Evolutionary conservation across 1,140 invertebrate species (phyloP).

Genomic region (Glomeris maerens): DNA sequence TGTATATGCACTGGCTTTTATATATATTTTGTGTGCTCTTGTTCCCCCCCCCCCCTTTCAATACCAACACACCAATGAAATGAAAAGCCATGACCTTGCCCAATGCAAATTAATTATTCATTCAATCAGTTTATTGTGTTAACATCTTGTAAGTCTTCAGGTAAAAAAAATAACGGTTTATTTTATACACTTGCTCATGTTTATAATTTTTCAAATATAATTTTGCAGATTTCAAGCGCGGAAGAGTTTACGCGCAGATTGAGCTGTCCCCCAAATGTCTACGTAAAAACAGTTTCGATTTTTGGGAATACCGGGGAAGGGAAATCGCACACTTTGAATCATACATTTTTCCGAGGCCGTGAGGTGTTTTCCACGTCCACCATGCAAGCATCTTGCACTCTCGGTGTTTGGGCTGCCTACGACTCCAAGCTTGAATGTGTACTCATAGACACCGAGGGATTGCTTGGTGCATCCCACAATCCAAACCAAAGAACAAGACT

Average conservation of each 20-base stretch:
- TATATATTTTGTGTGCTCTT: no score
- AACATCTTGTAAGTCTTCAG: no score
- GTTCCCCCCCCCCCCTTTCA: no score
- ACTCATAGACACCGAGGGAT: conserved; percentile 66
- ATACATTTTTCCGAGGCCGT: conserved; percentile 58
- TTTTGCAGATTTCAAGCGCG: conserved; percentile 24
- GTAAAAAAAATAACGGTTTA: no score
- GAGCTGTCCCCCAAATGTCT: conserved; percentile 21
- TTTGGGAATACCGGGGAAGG: conserved; percentile 78
- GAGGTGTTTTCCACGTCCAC: conserved; percentile 59
- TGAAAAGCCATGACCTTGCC: no score
- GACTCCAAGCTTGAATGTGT: conserved; percentile 48
- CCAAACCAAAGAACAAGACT: conserved; percentile 55
- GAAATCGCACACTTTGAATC: conserved; percentile 67
- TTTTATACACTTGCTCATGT: no score
- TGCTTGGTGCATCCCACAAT: conserved; percentile 47
- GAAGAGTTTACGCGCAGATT: conserved; percentile 29
- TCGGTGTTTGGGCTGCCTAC: conserved; percentile 66
- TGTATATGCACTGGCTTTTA: no score
- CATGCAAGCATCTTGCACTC: conserved; percentile 55
- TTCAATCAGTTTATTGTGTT: no score
- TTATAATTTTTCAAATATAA: no score
- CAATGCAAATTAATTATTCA: no score
- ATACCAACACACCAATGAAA: no score
- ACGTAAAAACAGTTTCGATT: conserved; percentile 70